A percentile compares a stretch with the other conserved stretches of the same genome.
phyloP scores from a whole-genome alignment of 2,888 invertebrate species.

The Chrysotoxum bicinctum region DNA sequence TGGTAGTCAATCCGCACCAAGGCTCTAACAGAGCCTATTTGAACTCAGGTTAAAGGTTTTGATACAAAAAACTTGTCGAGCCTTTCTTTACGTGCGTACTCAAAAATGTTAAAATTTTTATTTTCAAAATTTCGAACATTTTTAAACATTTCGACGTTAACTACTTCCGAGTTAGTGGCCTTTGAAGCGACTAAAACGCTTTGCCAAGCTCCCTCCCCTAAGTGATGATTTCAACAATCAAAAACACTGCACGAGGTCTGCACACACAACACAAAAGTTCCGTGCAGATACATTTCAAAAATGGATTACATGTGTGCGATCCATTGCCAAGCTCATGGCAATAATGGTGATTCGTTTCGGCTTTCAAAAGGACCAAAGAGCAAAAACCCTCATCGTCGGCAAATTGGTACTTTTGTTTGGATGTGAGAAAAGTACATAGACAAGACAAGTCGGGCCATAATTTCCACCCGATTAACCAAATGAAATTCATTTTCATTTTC shows the following conservation, averaged over 20 bases:
- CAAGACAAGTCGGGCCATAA: constrained; percentile 62
- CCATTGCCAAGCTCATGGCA: constrained; percentile 36
- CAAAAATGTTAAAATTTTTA: too few relatives aligned
- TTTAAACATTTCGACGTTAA: too few relatives aligned
- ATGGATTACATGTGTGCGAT: constrained; percentile 51
- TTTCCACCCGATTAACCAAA: constrained; percentile 74
- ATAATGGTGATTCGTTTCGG: constrained; percentile 40
- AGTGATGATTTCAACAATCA: constrained; percentile 55
- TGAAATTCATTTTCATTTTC: constrained; percentile 73
- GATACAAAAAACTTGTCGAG: too few relatives aligned
- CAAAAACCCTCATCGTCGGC: background rate
- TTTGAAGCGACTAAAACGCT: background rate
- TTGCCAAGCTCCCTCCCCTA: constrained; percentile 41
- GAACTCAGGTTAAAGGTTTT: too few relatives aligned
- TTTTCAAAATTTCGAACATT: too few relatives aligned
- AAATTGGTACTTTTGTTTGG: constrained; percentile 16
- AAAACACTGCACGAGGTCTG: background rate
- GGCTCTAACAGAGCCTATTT: too few relatives aligned
- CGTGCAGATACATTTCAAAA: constrained; percentile 54
- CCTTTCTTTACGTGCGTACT: too few relatives aligned
- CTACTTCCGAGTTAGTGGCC: too few relatives aligned
- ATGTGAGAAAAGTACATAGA: constrained; percentile 10
- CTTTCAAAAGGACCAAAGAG: background rate
- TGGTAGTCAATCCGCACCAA: too few relatives aligned
- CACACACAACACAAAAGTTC: background rate